Evolutionary conservation across 2,113 vertebrate species (phyloP).

Genomic region (Cathartes aura): DNA sequence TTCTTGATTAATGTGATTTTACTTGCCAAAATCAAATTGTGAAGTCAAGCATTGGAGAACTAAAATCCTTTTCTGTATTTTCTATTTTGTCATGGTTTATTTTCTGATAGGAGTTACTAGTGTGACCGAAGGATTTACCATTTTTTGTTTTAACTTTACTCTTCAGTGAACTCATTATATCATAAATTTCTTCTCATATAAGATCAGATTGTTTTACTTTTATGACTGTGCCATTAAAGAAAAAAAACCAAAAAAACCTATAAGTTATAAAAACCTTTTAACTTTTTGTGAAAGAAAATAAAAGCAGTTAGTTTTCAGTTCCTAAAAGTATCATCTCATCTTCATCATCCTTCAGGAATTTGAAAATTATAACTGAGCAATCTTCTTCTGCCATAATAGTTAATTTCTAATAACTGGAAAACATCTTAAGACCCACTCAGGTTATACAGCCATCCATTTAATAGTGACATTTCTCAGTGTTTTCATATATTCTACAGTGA

Average conservation of each 20-base stretch:
- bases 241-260: too few relatives aligned
- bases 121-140: conserved; percentile 41
- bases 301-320: background rate
- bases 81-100: background rate
- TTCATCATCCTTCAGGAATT: background rate
- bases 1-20: conserved; percentile 13
- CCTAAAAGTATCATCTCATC: background rate
- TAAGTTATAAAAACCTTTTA: background rate
- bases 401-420: conserved; percentile 24
- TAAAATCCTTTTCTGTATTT: background rate
- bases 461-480: background rate
- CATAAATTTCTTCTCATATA: background rate
- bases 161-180: conserved; percentile 8
- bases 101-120: conserved; percentile 23
- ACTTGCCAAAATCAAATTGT: background rate
- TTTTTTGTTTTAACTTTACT: conserved; percentile 25
- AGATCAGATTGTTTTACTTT: background rate
- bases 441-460: conserved; percentile 9
- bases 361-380: background rate
- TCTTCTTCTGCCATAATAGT: background rate
- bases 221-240: background rate
- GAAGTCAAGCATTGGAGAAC: conserved; percentile 17
- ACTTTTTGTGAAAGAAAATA: background rate
- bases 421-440: background rate
- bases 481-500: background rate